A percentile compares a stretch with the other conserved stretches of the same genome.
These are phyloP conservation scores for Heliconius congener DNA, from an alignment of 1,140 invertebrate species.

Conservation along the genomic window DNA sequence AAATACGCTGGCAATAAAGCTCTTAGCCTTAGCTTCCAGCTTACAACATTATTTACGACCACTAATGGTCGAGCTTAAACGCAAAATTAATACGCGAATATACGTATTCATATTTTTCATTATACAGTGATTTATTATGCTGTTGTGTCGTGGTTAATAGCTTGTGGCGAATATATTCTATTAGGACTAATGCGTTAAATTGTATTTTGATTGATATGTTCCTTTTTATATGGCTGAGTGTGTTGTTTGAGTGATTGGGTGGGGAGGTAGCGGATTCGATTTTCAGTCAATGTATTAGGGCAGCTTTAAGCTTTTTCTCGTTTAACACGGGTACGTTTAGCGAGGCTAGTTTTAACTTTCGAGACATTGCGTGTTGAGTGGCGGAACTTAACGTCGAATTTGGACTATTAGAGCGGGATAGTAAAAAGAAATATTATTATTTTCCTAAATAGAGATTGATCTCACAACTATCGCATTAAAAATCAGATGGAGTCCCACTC, in stretches of 20 bases:
- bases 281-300: neutral
- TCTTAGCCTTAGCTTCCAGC: neutral
- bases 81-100: conserved; percentile 36
- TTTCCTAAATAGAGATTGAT: too few species aligned
- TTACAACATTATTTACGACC: conserved; percentile 16
- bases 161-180: conserved; percentile 21
- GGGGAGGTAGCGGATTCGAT: neutral
- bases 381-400: too few species aligned
- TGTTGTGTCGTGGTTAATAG: conserved; percentile 9
- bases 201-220: conserved; percentile 25
- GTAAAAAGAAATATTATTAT: too few species aligned
- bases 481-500: too few species aligned
- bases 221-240: neutral
- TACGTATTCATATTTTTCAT: conserved; percentile 34
- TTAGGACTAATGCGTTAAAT: conserved; percentile 28
- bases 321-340: too few species aligned
- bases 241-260: neutral
- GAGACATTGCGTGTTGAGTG: too few species aligned
- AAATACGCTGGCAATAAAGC: neutral
- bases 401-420: too few species aligned
- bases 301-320: too few species aligned
- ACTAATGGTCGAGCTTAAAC: conserved; percentile 16
- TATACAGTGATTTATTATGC: conserved; percentile 34
- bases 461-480: too few species aligned
- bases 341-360: too few species aligned